Evolutionary conservation across 2,797 vertebrate genomes (phyloP), one percentile per base, ranked within the genome.

Genomic region (Semaprochilodus insignis): DNA sequence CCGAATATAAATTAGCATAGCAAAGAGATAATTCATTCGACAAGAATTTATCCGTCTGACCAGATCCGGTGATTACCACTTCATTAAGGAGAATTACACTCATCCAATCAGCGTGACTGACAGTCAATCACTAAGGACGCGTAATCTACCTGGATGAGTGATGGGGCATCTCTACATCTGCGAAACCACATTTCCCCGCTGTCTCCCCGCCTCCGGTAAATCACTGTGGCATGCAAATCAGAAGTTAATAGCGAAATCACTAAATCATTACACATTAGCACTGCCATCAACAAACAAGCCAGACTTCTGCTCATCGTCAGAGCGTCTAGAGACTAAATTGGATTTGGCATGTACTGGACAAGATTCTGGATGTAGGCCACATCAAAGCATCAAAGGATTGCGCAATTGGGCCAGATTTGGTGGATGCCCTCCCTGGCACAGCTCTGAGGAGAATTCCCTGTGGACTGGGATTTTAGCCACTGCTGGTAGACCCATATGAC

Each of bases 181-280:
- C 25, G 40, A 25, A 6, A 55, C 40, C 23, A 72, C 48, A 19
- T 73, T 21, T 19, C 27, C 16, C 52, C 57, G 74, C 54, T n/a
- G 34, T 23, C 19, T 16, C 44, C 44, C 40, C 5, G 14, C 25
- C 6, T 11, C 23, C 11, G 36, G 27, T 54, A 44, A 72, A 82
- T 90, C 83, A 76, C 52, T 77, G 67, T 62, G 57, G 85, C 88
- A 83, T 81, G 66, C 69, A 83, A 85, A 72, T 85, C 83, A 77
- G 78, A 80, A 79, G 88, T 89, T 90, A 90, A 89, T 82, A 8
- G 86, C 23, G 83, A 89, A 92, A 92, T 92, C 91, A 83, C 90
- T 48, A 13, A 48, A 13, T 48, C 44, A 11, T 13, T 90, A 85
- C 59, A 17, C 72, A 62, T 85, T 78, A 77, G 74, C 6, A 72